Percentiles rank a stretch among this genome's conserved stretches.
Conservation (phyloP, 2,888 invertebrate species). For the Elysia crispata region DNA sequence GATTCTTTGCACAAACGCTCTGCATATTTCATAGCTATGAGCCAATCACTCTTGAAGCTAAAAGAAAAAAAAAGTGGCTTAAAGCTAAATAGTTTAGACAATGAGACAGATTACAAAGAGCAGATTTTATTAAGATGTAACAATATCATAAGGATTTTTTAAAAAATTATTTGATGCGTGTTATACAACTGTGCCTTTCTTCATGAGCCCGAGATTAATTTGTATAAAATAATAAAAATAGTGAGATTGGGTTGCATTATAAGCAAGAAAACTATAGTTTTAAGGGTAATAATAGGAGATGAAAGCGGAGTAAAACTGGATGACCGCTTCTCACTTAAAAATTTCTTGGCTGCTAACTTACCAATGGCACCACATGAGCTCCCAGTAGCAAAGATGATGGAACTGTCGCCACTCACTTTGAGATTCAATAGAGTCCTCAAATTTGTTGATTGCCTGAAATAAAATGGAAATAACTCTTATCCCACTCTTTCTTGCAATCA, state of each 20-base stretch:
- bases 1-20: conserved; percentile 86
- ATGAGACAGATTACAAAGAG: not conserved
- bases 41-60: conserved; percentile 84
- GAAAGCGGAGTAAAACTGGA: too few species aligned
- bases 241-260: too few species aligned
- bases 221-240: too few species aligned
- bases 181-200: too few species aligned
- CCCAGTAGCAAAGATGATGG: conserved; percentile 96
- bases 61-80: not conserved
- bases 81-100: too few species aligned
- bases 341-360: conserved; percentile 74
- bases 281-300: too few species aligned
- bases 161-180: too few species aligned
- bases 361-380: conserved; percentile 93
- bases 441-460: conserved; percentile 83
- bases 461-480: not conserved
- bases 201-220: too few species aligned
- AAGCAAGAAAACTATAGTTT: too few species aligned
- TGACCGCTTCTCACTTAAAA: too few species aligned
- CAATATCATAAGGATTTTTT: too few species aligned
- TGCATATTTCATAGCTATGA: conserved; percentile 86
- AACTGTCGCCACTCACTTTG: conserved; percentile 93
- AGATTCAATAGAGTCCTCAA: conserved; percentile 88
- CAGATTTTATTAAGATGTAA: not conserved
- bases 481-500: not conserved